These are phyloP conservation scores for Picathartes gymnocephalus DNA, from an alignment of 2,113 vertebrate species.

Conservation along the genomic window DNA sequence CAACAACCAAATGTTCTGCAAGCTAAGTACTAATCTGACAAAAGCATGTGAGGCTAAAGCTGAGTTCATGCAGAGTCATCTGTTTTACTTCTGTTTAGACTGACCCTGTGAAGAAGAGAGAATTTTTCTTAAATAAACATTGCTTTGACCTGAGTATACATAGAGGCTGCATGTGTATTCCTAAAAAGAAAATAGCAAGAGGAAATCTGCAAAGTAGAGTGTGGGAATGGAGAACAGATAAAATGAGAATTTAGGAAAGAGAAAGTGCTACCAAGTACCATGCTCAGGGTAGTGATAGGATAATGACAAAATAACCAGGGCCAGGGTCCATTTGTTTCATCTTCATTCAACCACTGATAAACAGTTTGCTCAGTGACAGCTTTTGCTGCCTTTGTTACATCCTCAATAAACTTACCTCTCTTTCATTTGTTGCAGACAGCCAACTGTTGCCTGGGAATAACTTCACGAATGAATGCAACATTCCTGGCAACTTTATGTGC, in stretches of 20 bases:
- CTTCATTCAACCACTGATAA: neutral
- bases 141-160: neutral
- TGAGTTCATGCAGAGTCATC: neutral
- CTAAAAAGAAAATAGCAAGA: neutral
- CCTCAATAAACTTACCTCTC: neutral
- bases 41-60: neutral
- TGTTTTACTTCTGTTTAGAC: neutral
- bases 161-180: neutral
- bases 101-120: neutral
- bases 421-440: constrained; percentile 76
- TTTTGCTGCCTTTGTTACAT: neutral
- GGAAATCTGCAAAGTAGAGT: neutral
- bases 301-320: neutral
- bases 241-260: neutral
- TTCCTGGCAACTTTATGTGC: constrained; percentile 96
- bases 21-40: neutral
- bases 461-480: constrained; percentile 94
- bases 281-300: neutral
- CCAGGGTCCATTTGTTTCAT: neutral
- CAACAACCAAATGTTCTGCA: neutral
- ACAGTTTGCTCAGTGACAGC: neutral
- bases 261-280: neutral
- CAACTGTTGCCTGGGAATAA: constrained; percentile 94
- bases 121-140: neutral
- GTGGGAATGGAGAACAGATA: neutral